A percentile compares a stretch with the other conserved stretches of the same genome.
phyloP scores from a whole-genome alignment of 2,113 vertebrate genomes.

The Glaucidium brasilianum region DNA sequence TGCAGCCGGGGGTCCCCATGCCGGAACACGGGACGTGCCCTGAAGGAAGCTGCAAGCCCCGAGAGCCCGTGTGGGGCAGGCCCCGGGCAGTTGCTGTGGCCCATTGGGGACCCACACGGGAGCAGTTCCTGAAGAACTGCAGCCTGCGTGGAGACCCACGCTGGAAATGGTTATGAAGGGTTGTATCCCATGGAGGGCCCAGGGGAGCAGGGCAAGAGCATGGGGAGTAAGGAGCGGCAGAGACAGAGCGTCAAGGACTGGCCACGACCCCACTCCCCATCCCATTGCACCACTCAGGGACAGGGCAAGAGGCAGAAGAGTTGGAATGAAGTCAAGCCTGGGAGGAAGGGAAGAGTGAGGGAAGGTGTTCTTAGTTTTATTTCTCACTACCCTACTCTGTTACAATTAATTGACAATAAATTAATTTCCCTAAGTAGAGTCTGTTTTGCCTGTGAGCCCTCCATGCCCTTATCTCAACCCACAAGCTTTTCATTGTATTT shows the following conservation, averaged over 20 bases:
- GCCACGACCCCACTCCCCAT: neutral
- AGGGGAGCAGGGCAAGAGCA: neutral
- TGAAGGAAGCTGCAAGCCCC: neutral
- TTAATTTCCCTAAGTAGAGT: neutral
- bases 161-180: neutral
- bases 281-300: rapidly evolving
- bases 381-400: neutral
- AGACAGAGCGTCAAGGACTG: neutral
- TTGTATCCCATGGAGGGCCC: neutral
- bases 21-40: neutral
- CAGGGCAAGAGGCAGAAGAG: neutral
- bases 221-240: neutral
- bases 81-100: neutral
- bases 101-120: neutral
- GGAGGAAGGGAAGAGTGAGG: neutral
- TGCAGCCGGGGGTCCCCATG: neutral
- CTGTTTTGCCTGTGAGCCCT: neutral
- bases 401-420: neutral
- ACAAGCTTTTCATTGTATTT: neutral
- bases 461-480: neutral
- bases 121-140: neutral
- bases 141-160: neutral
- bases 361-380: neutral
- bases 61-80: neutral
- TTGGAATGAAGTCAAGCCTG: neutral